Evolutionary conservation across 2,797 vertebrate genomes (phyloP), one percentile per base, ranked within the genome.

Genomic region (Fistularia tabacaria): DNA sequence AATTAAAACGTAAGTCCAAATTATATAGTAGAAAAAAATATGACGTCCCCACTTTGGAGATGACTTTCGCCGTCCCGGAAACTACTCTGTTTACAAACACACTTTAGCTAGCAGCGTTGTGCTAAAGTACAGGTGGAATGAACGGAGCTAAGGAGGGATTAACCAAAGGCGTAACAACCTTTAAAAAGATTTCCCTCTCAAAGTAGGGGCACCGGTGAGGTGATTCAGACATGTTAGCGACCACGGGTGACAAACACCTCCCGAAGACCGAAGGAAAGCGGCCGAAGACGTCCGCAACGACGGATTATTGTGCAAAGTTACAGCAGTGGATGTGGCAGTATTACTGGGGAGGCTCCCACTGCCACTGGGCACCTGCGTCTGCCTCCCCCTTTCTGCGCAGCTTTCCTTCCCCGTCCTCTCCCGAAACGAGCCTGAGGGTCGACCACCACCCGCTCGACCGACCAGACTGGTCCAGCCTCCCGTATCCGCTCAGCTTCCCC

Each of bases 311-410:
- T 61, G 92, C 89, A 51, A 89, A 90, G 56, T 88, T 98, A 38
- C 94, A 96, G 83, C 91, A 93, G 51, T 98, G 96, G 96, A 93
- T 98, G 66, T 98, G 96, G 94, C 94, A 97, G 81, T 96, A 95
- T 47, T 94, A 97, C 87, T 91, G 89, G 58, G 93, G 93, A 1
- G 93, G 93, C 73, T 82, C 92, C 36, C 90, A 84, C 86, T 97
- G 95, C 94, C 94, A 95, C 66, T 94, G 93, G 87, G 56, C 83
- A 62, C 70, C 86, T 8, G 83, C 84, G 62, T 82, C 85, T 66
- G 70, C 85, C 45, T 63, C 81, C 67, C 67, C 87, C 45, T 80
- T 58, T 14, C 82, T 87, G 11, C 78, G 77, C 64, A 79, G 74
- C 67, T 82, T 68, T 37, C 82, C 71, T 25, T 25, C 25, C 25